Evolutionary conservation across 2,888 invertebrate genomes (phyloP), one percentile per base, ranked within the genome.

Genomic region (Drosophila borealis): DNA sequence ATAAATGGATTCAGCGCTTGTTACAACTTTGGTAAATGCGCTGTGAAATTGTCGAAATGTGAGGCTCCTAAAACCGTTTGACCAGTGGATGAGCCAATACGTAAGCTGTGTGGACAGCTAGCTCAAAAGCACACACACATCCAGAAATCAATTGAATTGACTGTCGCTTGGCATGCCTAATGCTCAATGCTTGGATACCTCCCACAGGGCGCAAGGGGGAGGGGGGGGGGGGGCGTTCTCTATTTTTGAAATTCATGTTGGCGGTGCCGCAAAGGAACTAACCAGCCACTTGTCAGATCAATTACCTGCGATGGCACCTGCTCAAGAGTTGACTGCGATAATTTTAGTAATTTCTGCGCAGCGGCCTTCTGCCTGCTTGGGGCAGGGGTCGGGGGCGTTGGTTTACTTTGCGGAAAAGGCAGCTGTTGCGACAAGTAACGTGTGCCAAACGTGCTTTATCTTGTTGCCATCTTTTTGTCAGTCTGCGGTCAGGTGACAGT

Each of bases 391-490:
- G 49, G 59, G 51, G 59, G 34, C 46, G 4, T 42, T 42, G 62
- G 57, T 57, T 74, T 54, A 56, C 46, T 11, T 75, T 55, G 67
- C 45, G n/a, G 37, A 82, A 86, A 75, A 80, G 83, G 71, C 82
- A 82, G 80, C 69, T 70, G 50, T 61, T 65, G 54, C 45, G 59
- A 25, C 46, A 49, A 8, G 46, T 56, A 48, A 74, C 44, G 46
- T 53, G 78, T 53, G 78, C 37, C 71, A 83, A 66, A 86, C 82
- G 82, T 83, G 82, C 81, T 59, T 51, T 83, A 83, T 83, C 82
- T 80, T 21, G 34, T 39, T n/a, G 57, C 57, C 78, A 78, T 78
- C 81, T 86, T 57, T 48, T 46, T 56, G 70, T 70, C 61, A 65
- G 55, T 33, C 42, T 21, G 8, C 39, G 60, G 37, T 37, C 70